Base-by-base conservation (phyloP, 2,888 invertebrate genomes). In the Cistogaster globosa region DNA sequence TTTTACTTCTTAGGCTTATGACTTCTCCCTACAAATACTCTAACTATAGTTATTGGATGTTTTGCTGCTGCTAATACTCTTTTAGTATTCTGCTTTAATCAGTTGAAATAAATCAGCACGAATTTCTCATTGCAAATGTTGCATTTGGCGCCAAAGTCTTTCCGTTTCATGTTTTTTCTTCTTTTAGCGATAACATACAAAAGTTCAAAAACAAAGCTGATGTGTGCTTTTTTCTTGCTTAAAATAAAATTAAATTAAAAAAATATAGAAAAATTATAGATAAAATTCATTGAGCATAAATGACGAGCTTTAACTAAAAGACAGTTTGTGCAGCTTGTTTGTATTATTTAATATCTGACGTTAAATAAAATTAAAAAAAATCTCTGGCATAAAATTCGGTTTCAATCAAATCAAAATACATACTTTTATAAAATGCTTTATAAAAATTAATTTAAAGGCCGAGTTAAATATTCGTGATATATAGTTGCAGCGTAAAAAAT, bases 81-180 rank as follows among this genome's bases (percentile, higher is more conserved):
- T 36, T 22, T 69, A 12, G 55, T 77, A 72, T 57, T 75, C 75
- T 36, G 57, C 63, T 85, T 68, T 82, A 85, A 85, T 85, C 85
- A 85, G 85, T 71, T 75, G 26, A 82, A 82, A 82, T 82, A 85
- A 85, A 85, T 85, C 85, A 63, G 85, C 85, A 85, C 85, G 85
- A 85, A 85, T 85, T 75, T 82, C 76, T 82, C 81, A 85, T 85
- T 79, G 82, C 62, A 85, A 85, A 85, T 85, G 85, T 82, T 79
- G 82, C 85, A 82, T 85, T 85, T 82, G 85, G 85, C 85, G 85
- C 85, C 85, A 85, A 85, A 85, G 85, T 74, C 82, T 75, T 79
- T 79, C 65, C 72, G 77, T 82, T 82, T 78, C 36, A 72, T 77
- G 67, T 71, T 77, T 63, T n/a, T 55, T 60, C 32, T 62, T 57